A percentile compares a stretch with the other conserved stretches of the same genome.
Evolutionary conservation across 2,888 invertebrate species (phyloP).

Genomic region (Chorisops tibialis): DNA sequence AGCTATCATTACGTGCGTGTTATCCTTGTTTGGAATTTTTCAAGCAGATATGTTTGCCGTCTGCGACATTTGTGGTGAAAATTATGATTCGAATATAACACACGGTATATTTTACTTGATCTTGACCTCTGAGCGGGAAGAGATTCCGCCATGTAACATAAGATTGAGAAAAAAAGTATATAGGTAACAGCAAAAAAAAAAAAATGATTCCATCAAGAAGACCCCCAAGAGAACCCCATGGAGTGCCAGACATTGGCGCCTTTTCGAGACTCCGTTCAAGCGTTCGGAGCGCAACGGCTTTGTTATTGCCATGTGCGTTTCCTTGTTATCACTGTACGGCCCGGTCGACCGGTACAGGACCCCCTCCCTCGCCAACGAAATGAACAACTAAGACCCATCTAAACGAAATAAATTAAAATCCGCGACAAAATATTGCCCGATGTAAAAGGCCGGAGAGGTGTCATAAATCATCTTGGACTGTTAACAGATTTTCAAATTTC

Average conservation of each 20-base stretch:
- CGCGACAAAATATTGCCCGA: slow-evolving; percentile 29
- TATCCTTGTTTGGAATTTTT: slow-evolving; percentile 21
- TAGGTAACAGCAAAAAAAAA: too few relatives aligned
- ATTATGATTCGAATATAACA: too few relatives aligned
- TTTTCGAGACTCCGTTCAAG: slow-evolving; percentile 24
- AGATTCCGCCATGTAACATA: too few relatives aligned
- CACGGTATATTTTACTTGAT: too few relatives aligned
- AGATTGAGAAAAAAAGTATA: too few relatives aligned
- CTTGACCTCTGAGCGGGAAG: too few relatives aligned
- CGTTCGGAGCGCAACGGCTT: background rate
- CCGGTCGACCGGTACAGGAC: background rate
- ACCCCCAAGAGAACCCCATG: slow-evolving; percentile 13
- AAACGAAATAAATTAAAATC: slow-evolving; percentile 29
- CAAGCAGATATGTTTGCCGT: background rate
- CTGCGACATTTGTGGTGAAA: too few relatives aligned
- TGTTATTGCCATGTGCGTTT: background rate
- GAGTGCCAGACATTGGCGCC: slow-evolving; percentile 30
- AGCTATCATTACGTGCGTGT: slow-evolving; percentile 23
- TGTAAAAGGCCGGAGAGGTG: slow-evolving; percentile 7
- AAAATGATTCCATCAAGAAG: too few relatives aligned
- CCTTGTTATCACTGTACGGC: slow-evolving; percentile 6
- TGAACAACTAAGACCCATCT: slow-evolving; percentile 1
- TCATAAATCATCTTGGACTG: slow-evolving; percentile 17
- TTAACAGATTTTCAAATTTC: slow-evolving; percentile 17
- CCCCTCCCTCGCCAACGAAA: slow-evolving; percentile 15